Base-by-base conservation (phyloP, 1,140 invertebrate genomes). In the Neodiprion fabricii region DNA sequence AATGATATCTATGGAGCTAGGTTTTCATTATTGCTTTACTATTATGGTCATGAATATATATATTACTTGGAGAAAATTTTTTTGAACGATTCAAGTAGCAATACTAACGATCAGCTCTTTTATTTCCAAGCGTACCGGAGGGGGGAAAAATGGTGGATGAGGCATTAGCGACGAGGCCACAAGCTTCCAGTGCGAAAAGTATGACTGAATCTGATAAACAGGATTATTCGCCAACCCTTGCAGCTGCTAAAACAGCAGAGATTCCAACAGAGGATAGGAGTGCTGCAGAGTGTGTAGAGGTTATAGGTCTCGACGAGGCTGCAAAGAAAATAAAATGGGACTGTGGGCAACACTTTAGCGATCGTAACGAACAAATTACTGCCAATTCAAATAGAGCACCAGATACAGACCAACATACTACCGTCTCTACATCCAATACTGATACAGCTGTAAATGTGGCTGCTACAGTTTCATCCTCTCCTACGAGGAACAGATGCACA, bases 301-400 rank as follows among this genome's bases (percentile, higher is more conserved):
- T 9, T 61, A 61, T 9, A 11, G 0, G 53, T 61, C 11, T 61
- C 12, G 67, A 69, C 10, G 67, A 69, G 12, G 14, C 67, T 14
- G 70, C 11, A n/a, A 79, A 81, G 61, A 81, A 71, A 70, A 74
- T 78, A 67, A 79, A 79, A 49, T 79, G 75, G 76, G 73, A 81
- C 50, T 73, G 73, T 28, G 70, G 47, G 12, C 49, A 65, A 9
- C 73, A 77, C 48, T 77, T 74, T 7, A 79, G 75, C 48, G 79
- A 77, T 75, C 75, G 74, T 10, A 73, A 66, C 3, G 28, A 49
- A 14, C 75, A 79, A 28, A 48, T 28, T 65, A 28, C 66, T 47
- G 67, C 40, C 12, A 69, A 47, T 7, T 11, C 17, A 7, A 14
- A 11, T 4, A 23, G 67, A 17, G 1, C 7, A 69, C 10, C 7